These are phyloP conservation scores for Argentina silus DNA, from an alignment of 2,797 vertebrate genomes.

Conservation along the genomic window DNA sequence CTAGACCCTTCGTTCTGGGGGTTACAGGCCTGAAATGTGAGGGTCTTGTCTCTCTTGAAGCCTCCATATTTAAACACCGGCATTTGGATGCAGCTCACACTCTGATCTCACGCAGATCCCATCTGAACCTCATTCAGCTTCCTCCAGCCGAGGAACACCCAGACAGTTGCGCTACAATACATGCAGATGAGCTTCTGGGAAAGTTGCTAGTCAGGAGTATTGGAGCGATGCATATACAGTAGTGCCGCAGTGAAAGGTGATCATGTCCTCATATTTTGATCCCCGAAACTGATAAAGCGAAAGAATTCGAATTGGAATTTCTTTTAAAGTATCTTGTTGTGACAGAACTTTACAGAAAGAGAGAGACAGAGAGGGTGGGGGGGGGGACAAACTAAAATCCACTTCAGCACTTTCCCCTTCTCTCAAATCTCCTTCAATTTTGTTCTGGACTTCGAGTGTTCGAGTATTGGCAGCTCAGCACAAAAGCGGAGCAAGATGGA, in stretches of 20 bases:
- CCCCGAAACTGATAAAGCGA: constrained; percentile 55
- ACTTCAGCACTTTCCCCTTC: constrained; percentile 67
- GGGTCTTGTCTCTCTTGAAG: too few species aligned
- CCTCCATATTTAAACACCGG: constrained; percentile 17
- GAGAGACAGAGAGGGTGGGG: constrained; percentile 42
- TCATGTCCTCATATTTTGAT: constrained; percentile 40
- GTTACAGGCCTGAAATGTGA: too few species aligned
- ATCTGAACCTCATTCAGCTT: constrained; percentile 23
- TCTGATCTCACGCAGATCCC: constrained; percentile 21
- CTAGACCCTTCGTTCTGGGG: too few species aligned
- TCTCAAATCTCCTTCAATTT: constrained; percentile 60
- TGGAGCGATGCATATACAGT: too few species aligned
- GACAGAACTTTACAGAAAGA: constrained; percentile 37
- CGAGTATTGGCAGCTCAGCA: constrained; percentile 62
- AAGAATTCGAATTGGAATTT: constrained; percentile 50
- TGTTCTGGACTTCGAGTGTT: constrained; percentile 50
- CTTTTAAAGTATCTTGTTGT: constrained; percentile 61
- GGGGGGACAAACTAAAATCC: constrained; percentile 33
- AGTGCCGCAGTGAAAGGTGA: constrained; percentile 47
- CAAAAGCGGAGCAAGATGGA: constrained; percentile 53
- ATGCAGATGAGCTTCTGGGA: constrained; percentile 17
- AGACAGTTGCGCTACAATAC: not conserved
- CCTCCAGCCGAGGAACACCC: constrained; percentile 27
- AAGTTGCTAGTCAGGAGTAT: too few species aligned
- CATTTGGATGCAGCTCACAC: constrained; percentile 22